These are phyloP conservation scores for Platalea minor DNA, from an alignment of 2,797 vertebrate genomes.

Conservation along the genomic window DNA sequence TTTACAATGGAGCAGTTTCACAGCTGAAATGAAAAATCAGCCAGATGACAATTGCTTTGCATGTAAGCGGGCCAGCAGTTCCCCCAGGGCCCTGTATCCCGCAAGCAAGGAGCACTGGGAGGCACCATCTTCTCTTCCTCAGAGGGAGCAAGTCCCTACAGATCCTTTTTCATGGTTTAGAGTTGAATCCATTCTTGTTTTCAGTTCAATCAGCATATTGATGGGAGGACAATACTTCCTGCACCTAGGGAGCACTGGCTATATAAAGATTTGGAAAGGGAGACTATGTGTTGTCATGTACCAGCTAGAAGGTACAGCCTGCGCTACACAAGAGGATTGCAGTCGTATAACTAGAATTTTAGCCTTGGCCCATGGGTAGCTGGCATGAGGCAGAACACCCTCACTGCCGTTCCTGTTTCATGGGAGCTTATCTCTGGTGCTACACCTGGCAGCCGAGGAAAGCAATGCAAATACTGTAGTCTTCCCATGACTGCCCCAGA, in stretches of 20 bases:
- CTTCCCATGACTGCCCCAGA: not conserved
- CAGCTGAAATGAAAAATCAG: conserved; percentile 35
- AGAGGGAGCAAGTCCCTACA: not conserved
- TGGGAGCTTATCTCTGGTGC: conserved; percentile 42
- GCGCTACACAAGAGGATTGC: not conserved
- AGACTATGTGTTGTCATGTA: not conserved
- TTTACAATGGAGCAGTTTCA: conserved; percentile 33
- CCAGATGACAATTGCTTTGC: conserved; percentile 22
- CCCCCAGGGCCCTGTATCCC: not conserved
- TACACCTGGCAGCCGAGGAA: conserved; percentile 25
- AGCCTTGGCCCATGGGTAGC: not conserved
- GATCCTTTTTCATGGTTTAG: conserved; percentile 17
- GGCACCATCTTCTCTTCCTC: not conserved
- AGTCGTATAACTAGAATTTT: not conserved
- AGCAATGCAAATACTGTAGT: not conserved
- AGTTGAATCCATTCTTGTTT: conserved; percentile 41
- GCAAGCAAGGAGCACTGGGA: not conserved
- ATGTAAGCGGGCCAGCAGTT: not conserved
- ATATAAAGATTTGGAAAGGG: conserved; percentile 34
- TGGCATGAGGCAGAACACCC: conserved; percentile 1
- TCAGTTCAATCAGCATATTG: not conserved
- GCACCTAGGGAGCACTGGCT: not conserved
- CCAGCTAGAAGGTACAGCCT: not conserved
- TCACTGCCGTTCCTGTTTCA: not conserved
- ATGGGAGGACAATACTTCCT: conserved; percentile 10